A percentile compares a stretch with the other conserved stretches of the same genome.
These are phyloP conservation scores for Sinocyclocheilus anshuiensis DNA, from an alignment of 2,113 vertebrate genomes.

Conservation along the genomic window DNA sequence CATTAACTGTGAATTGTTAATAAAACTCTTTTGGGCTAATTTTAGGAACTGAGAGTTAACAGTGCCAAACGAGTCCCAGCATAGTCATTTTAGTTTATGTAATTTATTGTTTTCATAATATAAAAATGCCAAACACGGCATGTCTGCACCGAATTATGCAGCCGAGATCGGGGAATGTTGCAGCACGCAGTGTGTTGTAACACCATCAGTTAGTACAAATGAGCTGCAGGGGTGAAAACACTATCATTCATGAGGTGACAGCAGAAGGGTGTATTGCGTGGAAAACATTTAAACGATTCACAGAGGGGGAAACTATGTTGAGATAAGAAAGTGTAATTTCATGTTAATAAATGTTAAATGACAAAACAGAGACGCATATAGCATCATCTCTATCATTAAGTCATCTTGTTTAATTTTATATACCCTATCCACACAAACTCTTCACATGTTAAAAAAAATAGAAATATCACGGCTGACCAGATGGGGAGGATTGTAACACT, in stretches of 20 bases:
- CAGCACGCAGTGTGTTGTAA: neutral
- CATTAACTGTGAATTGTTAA: neutral
- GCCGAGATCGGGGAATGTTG: neutral
- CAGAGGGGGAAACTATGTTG: neutral
- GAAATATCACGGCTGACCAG: neutral
- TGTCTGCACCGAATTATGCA: neutral
- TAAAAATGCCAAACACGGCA: neutral
- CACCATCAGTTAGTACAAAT: neutral
- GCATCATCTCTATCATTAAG: too few species aligned
- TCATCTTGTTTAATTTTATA: too few species aligned
- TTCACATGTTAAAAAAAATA: too few species aligned
- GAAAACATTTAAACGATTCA: neutral
- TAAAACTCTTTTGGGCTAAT: neutral
- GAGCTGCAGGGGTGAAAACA: neutral
- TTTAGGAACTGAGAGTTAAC: neutral
- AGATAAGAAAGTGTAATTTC: neutral
- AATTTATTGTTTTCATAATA: constrained; percentile 5
- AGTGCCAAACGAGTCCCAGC: too few species aligned
- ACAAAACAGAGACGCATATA: neutral
- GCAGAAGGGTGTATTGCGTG: neutral
- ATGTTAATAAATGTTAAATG: neutral
- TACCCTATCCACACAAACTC: too few species aligned
- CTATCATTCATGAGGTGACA: constrained; percentile 5
- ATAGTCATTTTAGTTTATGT: neutral
- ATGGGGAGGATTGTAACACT: neutral